Conservation (phyloP, 2,113 vertebrate genomes). For the Acanthisitta chloris region DNA sequence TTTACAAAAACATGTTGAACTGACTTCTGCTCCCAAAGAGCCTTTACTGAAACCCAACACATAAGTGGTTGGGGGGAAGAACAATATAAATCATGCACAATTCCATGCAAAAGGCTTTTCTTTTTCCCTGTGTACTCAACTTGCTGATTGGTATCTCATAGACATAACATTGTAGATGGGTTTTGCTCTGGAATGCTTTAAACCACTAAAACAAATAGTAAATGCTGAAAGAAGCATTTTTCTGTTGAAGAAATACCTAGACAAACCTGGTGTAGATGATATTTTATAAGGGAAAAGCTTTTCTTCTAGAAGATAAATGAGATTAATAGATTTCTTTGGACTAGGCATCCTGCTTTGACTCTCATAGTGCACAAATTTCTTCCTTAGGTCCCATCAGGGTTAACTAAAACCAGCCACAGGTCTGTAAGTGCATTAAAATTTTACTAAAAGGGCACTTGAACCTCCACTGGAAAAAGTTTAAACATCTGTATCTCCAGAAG, state of each 20-base stretch:
- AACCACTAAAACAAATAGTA: neutral
- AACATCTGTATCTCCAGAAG: no score
- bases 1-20: neutral
- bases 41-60: neutral
- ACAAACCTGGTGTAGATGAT: neutral
- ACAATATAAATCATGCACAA: neutral
- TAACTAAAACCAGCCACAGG: neutral
- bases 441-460: neutral
- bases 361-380: accelerated
- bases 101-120: neutral
- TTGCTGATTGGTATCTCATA: neutral
- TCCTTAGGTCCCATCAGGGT: neutral
- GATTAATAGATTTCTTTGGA: neutral
- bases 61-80: neutral
- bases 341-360: neutral
- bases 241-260: neutral
- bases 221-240: neutral
- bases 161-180: neutral
- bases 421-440: no score
- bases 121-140: neutral
- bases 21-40: neutral
- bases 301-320: neutral
- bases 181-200: neutral
- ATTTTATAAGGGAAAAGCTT: neutral
- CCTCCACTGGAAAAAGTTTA: neutral